A percentile compares a stretch with the other conserved stretches of the same genome.
Evolutionary conservation across 2,888 invertebrate species (phyloP).

Genomic region (Oasisia sp.): DNA sequence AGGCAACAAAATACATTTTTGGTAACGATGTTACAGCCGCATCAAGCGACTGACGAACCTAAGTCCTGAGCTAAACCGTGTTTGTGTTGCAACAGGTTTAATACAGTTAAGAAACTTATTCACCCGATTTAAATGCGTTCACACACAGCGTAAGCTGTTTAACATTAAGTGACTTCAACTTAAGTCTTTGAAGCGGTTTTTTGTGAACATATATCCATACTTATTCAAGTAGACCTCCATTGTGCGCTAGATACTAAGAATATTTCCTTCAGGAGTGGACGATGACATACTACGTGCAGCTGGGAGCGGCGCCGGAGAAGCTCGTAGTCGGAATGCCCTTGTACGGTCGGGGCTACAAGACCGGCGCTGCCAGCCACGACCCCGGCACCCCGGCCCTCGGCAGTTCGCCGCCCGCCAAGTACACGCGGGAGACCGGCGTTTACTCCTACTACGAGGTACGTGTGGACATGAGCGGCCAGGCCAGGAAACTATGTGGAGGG

Average conservation of each 20-base stretch:
- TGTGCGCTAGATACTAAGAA: not conserved
- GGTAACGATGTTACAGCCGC: too few species aligned
- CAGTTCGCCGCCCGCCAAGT: slow-evolving; percentile 41
- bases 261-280: slow-evolving; percentile 26
- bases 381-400: slow-evolving; percentile 30
- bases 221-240: not conserved
- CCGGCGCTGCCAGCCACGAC: slow-evolving; percentile 31
- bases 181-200: too few species aligned
- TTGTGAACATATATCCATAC: not conserved
- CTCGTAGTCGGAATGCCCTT: slow-evolving; percentile 34
- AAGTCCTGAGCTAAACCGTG: too few species aligned
- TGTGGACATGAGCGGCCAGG: not conserved
- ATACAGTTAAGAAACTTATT: too few species aligned
- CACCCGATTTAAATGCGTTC: too few species aligned
- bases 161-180: too few species aligned
- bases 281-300: slow-evolving; percentile 32
- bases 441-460: slow-evolving; percentile 6
- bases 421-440: slow-evolving; percentile 65
- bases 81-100: too few species aligned
- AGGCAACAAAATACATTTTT: too few species aligned
- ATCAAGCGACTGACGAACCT: too few species aligned
- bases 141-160: too few species aligned
- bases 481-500: not conserved
- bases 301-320: slow-evolving; percentile 33
- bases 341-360: slow-evolving; percentile 35